phyloP scores from a whole-genome alignment of 2,113 vertebrate species.

The Microcebus griseorufus region DNA sequence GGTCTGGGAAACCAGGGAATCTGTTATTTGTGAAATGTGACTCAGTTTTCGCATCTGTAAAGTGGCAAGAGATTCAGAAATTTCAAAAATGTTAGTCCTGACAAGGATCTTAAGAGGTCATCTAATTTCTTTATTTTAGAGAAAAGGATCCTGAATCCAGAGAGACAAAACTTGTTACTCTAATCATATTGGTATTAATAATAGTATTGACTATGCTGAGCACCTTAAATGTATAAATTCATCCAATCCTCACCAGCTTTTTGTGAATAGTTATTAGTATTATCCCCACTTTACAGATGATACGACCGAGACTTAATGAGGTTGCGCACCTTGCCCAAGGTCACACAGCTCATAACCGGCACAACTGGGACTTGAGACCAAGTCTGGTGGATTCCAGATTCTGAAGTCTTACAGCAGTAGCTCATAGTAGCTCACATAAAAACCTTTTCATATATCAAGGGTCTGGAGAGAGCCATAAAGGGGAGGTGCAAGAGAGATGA shows the following conservation, averaged over 20 bases:
- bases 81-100: background rate
- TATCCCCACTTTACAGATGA: background rate
- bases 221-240: background rate
- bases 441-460: background rate
- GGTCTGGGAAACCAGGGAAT: slow-evolving; percentile 13
- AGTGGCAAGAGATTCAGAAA: slow-evolving; percentile 40
- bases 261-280: background rate
- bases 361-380: background rate
- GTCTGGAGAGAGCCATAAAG: background rate
- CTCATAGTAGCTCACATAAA: background rate
- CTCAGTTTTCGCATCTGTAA: slow-evolving; percentile 63
- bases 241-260: background rate
- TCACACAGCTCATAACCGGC: background rate
- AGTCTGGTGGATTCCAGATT: background rate
- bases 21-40: slow-evolving; percentile 44
- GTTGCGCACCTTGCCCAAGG: background rate
- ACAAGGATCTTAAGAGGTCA: background rate
- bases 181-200: background rate
- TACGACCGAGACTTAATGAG: background rate
- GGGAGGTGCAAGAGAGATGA: background rate
- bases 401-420: background rate
- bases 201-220: background rate
- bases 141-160: background rate
- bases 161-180: background rate
- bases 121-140: slow-evolving; percentile 16